Base-by-base conservation (phyloP, 2,888 invertebrate species). In the Hydriomena furcata region DNA sequence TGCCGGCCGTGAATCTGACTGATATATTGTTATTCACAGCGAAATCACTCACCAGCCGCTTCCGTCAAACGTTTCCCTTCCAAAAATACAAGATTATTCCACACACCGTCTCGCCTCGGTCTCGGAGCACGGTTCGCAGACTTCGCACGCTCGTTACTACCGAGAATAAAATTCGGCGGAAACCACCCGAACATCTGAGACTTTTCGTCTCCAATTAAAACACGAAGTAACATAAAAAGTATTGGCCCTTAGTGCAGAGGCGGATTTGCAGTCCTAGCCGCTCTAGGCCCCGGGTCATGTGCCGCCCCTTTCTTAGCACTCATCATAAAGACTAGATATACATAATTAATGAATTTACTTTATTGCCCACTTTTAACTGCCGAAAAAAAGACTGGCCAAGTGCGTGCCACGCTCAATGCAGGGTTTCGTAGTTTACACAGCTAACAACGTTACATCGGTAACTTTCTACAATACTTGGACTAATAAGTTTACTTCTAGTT, bases 61-160 rank as follows among this genome's bases (percentile, higher is more conserved):
- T 78, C 80, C 79, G 77, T 72, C 79, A 74, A 78, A 77, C 71
- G 76, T 72, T 77, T 82, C 79, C 76, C 65, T 81, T 80, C 80
- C 82, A 79, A 84, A 84, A 81, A 81, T 81, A 82, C 72, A 58
- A 73, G 34, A 74, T 68, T 75, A 80, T 79, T 78, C 76, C 66
- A 64, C 73, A 77, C 78, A 71, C 72, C 71, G 79, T 75, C 73
- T 71, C 73, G 71, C 13, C 24, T 43, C 47, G 32, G 47, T 52
- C 52, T 52, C 45, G 20, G 20, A 10, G 24, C 36, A 40, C 71
- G 68, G 55, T 71, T 75, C 65, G 70, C 73, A 71, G 68, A 66
- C 66, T 71, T 75, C 65, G 70, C 73, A 71, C 68, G 66, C 66
- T 74, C 60, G 63, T 75, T 74, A 70, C 32, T 5, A 27, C 31